phyloP scores from a whole-genome alignment of 92 coral and sea anemone genomes.

The Phenganax subtilis region DNA sequence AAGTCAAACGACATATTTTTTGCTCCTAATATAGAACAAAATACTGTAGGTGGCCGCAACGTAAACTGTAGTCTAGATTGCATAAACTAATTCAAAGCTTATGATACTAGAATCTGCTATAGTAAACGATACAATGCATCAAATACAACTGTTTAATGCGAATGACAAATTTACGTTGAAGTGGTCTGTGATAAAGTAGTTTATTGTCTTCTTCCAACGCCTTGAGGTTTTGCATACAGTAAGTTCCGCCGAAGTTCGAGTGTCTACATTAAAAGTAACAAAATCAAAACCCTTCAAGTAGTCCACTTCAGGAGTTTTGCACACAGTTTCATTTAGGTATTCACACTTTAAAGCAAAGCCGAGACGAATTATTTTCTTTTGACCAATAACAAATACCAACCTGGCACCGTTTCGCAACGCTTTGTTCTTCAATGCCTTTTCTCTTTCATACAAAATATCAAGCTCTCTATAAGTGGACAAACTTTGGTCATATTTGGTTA shows the following conservation, averaged over 20 bases:
- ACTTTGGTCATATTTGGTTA: background rate
- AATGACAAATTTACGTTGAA: constrained; percentile 60
- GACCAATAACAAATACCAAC: constrained; percentile 54
- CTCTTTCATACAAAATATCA: constrained; percentile 80
- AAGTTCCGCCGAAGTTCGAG: constrained; percentile 93
- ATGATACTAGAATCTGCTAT: background rate
- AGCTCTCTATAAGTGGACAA: constrained; percentile 57
- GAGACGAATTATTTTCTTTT: background rate
- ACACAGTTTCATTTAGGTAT: no score
- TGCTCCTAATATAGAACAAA: constrained; percentile 55
- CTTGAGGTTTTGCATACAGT: constrained; percentile 80
- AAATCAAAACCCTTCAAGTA: background rate
- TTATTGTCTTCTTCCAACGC: constrained; percentile 76
- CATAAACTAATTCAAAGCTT: background rate
- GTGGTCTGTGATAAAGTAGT: constrained; percentile 76
- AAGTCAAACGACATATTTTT: constrained; percentile 86
- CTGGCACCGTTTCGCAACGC: constrained; percentile 66
- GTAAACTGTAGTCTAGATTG: no score
- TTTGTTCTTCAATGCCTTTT: constrained; percentile 68
- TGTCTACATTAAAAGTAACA: constrained; percentile 50
- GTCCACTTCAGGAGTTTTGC: no score
- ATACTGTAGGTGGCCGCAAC: background rate
- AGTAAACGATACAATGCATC: background rate
- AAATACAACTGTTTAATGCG: background rate
- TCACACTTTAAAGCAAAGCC: background rate